Base-by-base conservation (phyloP, 2,797 vertebrate species). In the Phrynocephalus forsythii region DNA sequence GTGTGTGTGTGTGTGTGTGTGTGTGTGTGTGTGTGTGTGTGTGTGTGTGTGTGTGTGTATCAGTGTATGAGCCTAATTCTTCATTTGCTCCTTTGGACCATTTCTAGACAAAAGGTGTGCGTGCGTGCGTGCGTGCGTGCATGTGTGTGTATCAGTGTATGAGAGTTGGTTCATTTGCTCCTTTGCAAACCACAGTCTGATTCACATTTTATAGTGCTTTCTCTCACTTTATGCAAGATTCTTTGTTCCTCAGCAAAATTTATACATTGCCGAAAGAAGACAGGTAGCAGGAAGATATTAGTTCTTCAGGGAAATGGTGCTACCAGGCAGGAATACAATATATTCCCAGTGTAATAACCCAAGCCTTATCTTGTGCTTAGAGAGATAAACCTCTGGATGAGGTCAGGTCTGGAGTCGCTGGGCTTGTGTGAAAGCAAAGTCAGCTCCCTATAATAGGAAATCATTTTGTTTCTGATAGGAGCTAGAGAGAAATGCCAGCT, bases 401-500 rank as follows among this genome's bases (percentile, higher is more conserved):
- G 82, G 86, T 87, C 82, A 78, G 84, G 86, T 44, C 86, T 83
- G 68, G 6, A 90, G 73, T 80, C 20, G 0, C 15, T 18, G 20
- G 18, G 68, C 82, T 83, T 81, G 48, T 63, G 24, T 63, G 10
- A 82, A 88, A 90, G 48, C 60, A 11, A 38, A 86, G 79, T 30
- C 48, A 73, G 26, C 63, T 88, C 22, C 16, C 63, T 90, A 87
- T 76, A 87, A 76, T 77, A 52, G 84, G 79, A 90, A 87, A 87
- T 75, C 71, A 83, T 87, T 88, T 86, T 82, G 68, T 20, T 2
- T 77, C 81, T 67, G 79, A 60, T 38, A 77, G 77, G 30, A 90
- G 50, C 71, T 80, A 60, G 83, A 90, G 75, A 89, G 79, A 91
- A 90, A 87, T 44, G 1, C 38, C 38, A 48, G 88, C 38, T 92